Conservation (phyloP, 2,888 invertebrate species). For the Xestia xanthographa region DNA sequence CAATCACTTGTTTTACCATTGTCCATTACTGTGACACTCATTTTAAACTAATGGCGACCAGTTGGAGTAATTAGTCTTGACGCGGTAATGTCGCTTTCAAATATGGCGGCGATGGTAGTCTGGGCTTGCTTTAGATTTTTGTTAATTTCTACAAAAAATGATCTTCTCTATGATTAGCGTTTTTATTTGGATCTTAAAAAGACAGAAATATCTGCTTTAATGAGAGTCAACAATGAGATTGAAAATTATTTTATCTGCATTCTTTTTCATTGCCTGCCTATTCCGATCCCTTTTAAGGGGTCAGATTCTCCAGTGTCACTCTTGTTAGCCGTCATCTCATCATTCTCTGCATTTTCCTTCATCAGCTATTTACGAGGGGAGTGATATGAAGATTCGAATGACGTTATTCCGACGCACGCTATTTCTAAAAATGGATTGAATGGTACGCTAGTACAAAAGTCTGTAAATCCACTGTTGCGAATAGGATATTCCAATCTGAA, state of each 20-base stretch:
- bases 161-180: not conserved
- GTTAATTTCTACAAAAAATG: not conserved
- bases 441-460: too few relatives aligned
- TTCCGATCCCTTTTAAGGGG: not conserved
- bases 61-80: slow-evolving; percentile 72
- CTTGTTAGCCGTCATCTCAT: not conserved
- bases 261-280: not conserved
- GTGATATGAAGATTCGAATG: too few relatives aligned
- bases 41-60: slow-evolving; percentile 72
- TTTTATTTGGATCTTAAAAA: not conserved
- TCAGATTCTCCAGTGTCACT: not conserved
- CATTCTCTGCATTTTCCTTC: too few relatives aligned
- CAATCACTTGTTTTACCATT: slow-evolving; percentile 50
- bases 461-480: too few relatives aligned
- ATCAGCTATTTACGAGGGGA: too few relatives aligned
- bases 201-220: not conserved
- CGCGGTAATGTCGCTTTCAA: slow-evolving; percentile 55
- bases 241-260: not conserved
- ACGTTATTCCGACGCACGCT: too few relatives aligned
- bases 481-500: too few relatives aligned
- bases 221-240: not conserved
- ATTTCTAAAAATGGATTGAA: too few relatives aligned
- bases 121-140: not conserved
- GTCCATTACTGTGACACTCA: slow-evolving; percentile 53
- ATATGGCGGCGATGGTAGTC: slow-evolving; percentile 23